Evolutionary conservation across 1,140 invertebrate genomes (phyloP), one percentile per base, ranked within the genome.

Genomic region (Plectrocnemia conspersa): DNA sequence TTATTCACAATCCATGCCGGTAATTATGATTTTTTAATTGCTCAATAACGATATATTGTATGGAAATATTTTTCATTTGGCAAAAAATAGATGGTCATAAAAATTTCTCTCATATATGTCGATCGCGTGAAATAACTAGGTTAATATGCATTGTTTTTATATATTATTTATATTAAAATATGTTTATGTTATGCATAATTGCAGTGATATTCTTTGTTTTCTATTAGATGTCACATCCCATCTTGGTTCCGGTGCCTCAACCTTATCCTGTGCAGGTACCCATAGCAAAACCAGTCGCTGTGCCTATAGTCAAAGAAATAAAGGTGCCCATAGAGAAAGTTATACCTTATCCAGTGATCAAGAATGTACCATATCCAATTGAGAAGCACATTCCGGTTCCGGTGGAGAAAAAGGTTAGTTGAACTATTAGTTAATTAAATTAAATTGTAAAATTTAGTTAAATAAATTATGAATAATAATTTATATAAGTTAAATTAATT

Each of bases 251-350:
- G 29, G 79, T 83, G 9, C 77, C 82, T 3, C 79, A 83, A 48
- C 81, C 82, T 1, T 84, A 84, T 56, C 82, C 82, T 6, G 80
- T 85, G 16, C 80, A 80, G 44, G 76, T 84, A 23, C 82, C 83
- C 4, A 70, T 83, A 11, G 75, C 81, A 1, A 80, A 82, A 63
- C 81, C 82, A 21, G 77, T 84, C 1, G 75, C 80, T 3, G 76
- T 84, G 44, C 81, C 82, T 2, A 75, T 84, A 11, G 68, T 84
- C 50, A 81, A 77, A 60, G 83, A 83, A 38, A 66, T 85, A 25
- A 79, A 75, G 5, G 73, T 84, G 46, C 79, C 81, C 2, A 74
- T 85, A 25, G 81, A 82, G 67, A 85, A 84, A 70, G 81, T 77
- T 41, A 76, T 85, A 38, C 83, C 82, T 0, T 83, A 80, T 65